Conservation (phyloP, 2,113 vertebrate genomes). For the Dasyornis broadbenti region DNA sequence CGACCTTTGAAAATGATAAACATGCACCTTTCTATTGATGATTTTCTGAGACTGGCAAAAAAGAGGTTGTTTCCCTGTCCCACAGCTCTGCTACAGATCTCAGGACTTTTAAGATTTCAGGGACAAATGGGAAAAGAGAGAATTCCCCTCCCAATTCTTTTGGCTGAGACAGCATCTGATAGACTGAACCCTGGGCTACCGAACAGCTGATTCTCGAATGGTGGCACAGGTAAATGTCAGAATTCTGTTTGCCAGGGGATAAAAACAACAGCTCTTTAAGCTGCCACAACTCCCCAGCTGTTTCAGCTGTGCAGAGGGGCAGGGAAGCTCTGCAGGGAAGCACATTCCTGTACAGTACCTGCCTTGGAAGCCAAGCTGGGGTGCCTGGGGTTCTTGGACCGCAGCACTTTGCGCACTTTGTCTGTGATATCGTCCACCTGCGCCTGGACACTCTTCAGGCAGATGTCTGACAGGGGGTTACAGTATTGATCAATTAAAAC, state of each 20-base stretch:
- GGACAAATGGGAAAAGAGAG: background rate
- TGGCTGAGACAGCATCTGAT: background rate
- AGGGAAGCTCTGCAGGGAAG: background rate
- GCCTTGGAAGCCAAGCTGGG: constrained; percentile 81
- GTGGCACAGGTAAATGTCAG: background rate
- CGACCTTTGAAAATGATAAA: background rate
- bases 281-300: background rate
- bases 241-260: background rate
- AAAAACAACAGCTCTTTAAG: background rate
- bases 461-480: constrained; percentile 90
- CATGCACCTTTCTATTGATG: background rate
- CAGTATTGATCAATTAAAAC: constrained; percentile 95
- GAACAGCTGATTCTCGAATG: background rate
- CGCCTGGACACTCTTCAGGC: constrained; percentile 78
- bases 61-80: background rate
- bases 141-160: background rate
- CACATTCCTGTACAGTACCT: constrained; percentile 65
- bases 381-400: constrained; percentile 84
- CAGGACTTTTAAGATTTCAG: background rate
- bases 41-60: background rate
- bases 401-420: constrained; percentile 87
- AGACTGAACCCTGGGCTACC: background rate
- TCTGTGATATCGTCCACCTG: constrained; percentile 86
- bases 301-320: background rate
- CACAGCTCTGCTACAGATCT: background rate